These are phyloP conservation scores for Rafetus swinhoei DNA, from an alignment of 2,113 vertebrate species.

Conservation along the genomic window DNA sequence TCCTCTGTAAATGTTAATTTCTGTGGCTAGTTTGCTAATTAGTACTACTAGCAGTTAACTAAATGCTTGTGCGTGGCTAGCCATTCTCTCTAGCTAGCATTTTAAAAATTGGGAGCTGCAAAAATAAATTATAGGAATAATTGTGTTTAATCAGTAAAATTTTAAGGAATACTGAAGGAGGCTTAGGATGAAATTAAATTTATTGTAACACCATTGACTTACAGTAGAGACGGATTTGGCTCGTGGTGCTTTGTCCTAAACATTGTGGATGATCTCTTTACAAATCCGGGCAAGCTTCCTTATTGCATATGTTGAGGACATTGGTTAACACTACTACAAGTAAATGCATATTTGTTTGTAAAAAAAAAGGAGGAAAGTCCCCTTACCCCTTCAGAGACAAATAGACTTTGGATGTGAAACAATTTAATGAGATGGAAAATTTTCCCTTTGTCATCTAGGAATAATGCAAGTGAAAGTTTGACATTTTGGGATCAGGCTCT, in stretches of 20 bases:
- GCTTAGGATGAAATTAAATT: not conserved
- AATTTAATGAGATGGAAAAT: not conserved
- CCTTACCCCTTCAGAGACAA: not conserved
- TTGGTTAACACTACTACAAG: not conserved
- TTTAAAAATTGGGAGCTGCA: not conserved
- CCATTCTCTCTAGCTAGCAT: not conserved
- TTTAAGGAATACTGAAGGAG: not conserved
- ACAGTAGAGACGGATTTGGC: not conserved
- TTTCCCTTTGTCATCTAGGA: not conserved
- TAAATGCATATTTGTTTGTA: not conserved
- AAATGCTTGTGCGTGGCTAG: not conserved
- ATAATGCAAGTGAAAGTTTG: not conserved
- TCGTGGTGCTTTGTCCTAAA: not conserved
- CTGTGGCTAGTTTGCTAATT: not conserved
- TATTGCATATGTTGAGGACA: not conserved
- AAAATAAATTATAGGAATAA: conserved; percentile 7
- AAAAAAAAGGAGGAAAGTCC: not conserved
- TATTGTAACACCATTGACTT: not conserved
- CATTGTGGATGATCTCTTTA: not conserved
- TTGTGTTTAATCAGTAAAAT: not conserved
- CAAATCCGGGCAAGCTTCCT: not conserved
- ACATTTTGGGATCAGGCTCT: not conserved
- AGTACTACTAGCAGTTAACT: not conserved
- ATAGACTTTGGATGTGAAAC: not conserved
- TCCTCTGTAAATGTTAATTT: not conserved